Conservation (phyloP, 2,888 invertebrate species). For the Microplitis manilae region DNA sequence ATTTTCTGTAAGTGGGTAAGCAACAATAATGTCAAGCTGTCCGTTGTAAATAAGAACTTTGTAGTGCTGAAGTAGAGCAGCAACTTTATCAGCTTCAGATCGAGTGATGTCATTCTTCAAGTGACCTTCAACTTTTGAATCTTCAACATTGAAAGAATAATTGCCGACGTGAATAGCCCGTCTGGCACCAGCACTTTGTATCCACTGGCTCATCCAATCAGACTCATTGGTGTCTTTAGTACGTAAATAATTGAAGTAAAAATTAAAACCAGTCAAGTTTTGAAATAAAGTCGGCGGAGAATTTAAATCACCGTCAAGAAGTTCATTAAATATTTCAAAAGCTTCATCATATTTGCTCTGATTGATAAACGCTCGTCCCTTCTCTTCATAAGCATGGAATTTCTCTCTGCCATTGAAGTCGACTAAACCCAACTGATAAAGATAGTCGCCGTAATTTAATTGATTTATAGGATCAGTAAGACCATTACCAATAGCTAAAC, state of each 20-base stretch:
- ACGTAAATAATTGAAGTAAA: slow-evolving; percentile 83
- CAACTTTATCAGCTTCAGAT: slow-evolving; percentile 82
- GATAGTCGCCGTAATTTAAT: slow-evolving; percentile 83
- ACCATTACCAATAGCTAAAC: slow-evolving; percentile 86
- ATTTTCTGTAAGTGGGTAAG: slow-evolving; percentile 87
- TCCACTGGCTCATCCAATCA: slow-evolving; percentile 75
- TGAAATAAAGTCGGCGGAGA: slow-evolving; percentile 76
- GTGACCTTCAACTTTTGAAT: slow-evolving; percentile 79
- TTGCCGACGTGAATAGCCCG: slow-evolving; percentile 90
- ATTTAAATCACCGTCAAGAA: slow-evolving; percentile 74
- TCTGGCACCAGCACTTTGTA: slow-evolving; percentile 78
- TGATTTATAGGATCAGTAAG: slow-evolving; percentile 86
- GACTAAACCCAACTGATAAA: slow-evolving; percentile 84
- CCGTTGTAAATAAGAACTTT: slow-evolving; percentile 89
- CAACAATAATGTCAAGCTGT: slow-evolving; percentile 92
- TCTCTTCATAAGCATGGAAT: slow-evolving; percentile 77
- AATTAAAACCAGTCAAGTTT: slow-evolving; percentile 83
- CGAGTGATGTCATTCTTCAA: slow-evolving; percentile 86
- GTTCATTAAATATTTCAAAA: slow-evolving; percentile 80
- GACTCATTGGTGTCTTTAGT: slow-evolving; percentile 74
- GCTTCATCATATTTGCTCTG: slow-evolving; percentile 79
- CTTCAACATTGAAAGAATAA: slow-evolving; percentile 78
- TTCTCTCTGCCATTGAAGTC: slow-evolving; percentile 77
- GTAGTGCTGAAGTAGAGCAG: slow-evolving; percentile 79
- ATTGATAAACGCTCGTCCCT: slow-evolving; percentile 76